Base-by-base conservation (phyloP, 2,797 vertebrate species). In the Chlorospingus semifuscus region DNA sequence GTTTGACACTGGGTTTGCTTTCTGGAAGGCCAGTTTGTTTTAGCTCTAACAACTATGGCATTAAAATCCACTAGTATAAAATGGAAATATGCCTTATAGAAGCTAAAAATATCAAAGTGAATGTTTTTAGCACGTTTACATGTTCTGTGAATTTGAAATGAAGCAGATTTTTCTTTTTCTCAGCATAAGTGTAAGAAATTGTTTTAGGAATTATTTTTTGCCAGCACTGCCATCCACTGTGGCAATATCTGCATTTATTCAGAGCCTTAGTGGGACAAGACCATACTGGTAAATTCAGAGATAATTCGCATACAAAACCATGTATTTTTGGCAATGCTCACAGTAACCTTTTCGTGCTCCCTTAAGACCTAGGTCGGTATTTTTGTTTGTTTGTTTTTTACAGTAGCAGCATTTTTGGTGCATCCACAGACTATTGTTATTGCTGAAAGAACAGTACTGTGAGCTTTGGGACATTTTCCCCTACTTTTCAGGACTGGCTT, bases 281-380 rank as follows among this genome's bases (percentile, higher is more conserved):
- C 36, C 12, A 1, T 52, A 14, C 41, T 59, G 78, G 42, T 72
- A 65, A 77, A 82, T 95, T 94, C 86, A n/a, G 61, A 69, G 34
- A 29, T 36, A 76, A 74, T 83, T 94, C 61, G 24, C 50, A 44
- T 47, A 60, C 8, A 3, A 91, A 90, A 29, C 46, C 37, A 32
- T 19, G 36, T 53, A 90, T 84, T 66, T 66, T 72, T 92, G 76
- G 72, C 69, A 77, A 39, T 36, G 78, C 23, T 83, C 70, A 60
- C 89, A 97, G 87, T 85, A 94, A 92, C 87, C 93, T 95, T 94
- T 94, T 91, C 32, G 15, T 82, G 74, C 81, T 91, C 59, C 59
- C 64, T 52, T 66, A 83, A 94, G 83, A 92, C 53, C 66, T 69
- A 20, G 41, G 50, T 22, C 56, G 63, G 7, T 75, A 56, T 46